Evolutionary conservation across 2,888 invertebrate genomes (phyloP), one percentile per base, ranked within the genome.

Genomic region (Apodemia hepburni): DNA sequence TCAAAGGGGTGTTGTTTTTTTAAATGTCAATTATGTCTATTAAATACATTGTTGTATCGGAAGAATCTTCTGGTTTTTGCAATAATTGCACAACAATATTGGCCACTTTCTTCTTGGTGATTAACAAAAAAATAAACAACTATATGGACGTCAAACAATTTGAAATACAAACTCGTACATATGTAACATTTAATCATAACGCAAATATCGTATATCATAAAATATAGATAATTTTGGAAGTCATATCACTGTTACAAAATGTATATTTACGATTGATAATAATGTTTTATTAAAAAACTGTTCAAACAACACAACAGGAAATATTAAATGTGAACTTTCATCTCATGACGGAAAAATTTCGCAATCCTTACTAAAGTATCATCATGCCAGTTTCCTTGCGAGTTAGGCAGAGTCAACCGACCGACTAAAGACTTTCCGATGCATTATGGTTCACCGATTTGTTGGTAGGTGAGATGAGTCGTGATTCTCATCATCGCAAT

Each of bases 191-290:
- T 54, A 27, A 27, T 51, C 51, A 11, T 1, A 22, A 5, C 18
- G n/a, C 51, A 51, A 51, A 51, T 51, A 51, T 18, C n/a, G 8
- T 49, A 49, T 49, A 49, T 49, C 17, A 22, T 18, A 51, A 12
- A 51, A 27, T 22, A 22, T 51, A 51, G 27, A 22, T 51, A 51
- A 18, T 51, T 51, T 27, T 27, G 11, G n/a, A 15, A 27, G 54
- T 54, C 54, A 54, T 27, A 54, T 54, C 29, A 29, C n/a, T 6
- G 15, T 54, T 15, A 12, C 15, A 54, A 7, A 54, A 54, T 54
- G 29, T 54, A 22, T 54, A 54, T 54, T 54, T 54, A 54, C 54
- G 29, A 27, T 54, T 54, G 54, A 54, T 54, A 54, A 54, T 54
- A 15, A 54, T 54, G 54, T 54, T 27, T 54, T 27, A 7, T 51